Evolutionary conservation across 1,140 invertebrate species (phyloP).

Genomic region (Drosophila subpulchrella): DNA sequence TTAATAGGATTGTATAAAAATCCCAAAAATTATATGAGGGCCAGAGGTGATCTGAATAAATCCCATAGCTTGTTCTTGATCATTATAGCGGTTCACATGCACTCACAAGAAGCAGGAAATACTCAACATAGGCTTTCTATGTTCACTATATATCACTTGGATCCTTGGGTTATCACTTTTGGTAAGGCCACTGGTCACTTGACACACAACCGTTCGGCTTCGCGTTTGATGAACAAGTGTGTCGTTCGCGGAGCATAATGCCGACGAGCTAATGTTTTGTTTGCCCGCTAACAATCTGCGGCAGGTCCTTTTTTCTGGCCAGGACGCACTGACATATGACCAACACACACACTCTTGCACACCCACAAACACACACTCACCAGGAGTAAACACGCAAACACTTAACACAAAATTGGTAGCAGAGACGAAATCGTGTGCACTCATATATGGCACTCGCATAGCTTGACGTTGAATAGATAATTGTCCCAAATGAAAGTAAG

Average conservation of each 20-base stretch:
- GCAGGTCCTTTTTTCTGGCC: constrained; percentile 68
- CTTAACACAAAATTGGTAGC: constrained; percentile 80
- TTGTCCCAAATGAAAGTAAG: constrained; percentile 80
- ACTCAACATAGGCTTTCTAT: not conserved
- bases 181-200: constrained; percentile 44
- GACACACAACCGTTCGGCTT: constrained; percentile 76
- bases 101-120: constrained; percentile 18
- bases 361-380: constrained; percentile 18
- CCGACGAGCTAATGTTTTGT: constrained; percentile 80
- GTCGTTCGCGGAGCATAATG: constrained; percentile 62
- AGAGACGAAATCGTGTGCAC: constrained; percentile 77
- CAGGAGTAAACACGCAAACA: constrained; percentile 72
- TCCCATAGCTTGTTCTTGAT: not conserved
- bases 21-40: not conserved
- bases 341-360: constrained; percentile 49
- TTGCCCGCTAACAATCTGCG: constrained; percentile 80
- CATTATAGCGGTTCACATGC: not conserved
- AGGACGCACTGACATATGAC: constrained; percentile 79
- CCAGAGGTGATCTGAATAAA: not conserved
- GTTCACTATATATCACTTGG: constrained; percentile 23
- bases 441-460: constrained; percentile 62
- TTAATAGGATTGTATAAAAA: not conserved
- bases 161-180: constrained; percentile 17
- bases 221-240: constrained; percentile 82
- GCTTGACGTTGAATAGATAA: constrained; percentile 84